Base-by-base conservation (phyloP, 2,113 vertebrate genomes). In the Meleagris gallopavo region DNA sequence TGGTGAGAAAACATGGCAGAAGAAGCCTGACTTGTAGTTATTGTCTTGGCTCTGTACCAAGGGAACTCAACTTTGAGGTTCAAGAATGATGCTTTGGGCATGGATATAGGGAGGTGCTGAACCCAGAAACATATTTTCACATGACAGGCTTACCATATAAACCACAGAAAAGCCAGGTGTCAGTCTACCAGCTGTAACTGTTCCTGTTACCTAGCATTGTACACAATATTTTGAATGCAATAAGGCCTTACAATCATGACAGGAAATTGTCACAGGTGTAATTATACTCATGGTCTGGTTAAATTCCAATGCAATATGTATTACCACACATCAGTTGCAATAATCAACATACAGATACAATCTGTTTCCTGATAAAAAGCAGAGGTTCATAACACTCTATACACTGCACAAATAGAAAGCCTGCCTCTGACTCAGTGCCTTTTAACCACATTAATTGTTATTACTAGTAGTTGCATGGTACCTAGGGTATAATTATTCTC, bases 201-300 rank as follows among this genome's bases (percentile, higher is more conserved):
- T 38, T 74, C 58, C 12, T 29, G 21, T 62, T 29, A 60, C 29
- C 32, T 21, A 3, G 45, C 0, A 10, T 22, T 69, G 9, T 38
- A 54, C 0, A 0, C 16, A 62, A 11, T 29, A 29, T 88, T 89
- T 83, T 36, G 67, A 73, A 85, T 65, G 62, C 32, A 83, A 22
- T 71, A 84, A 78, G n/a, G 24, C 36, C 43, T 94, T 34, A 4
- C 0, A 1, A 7, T 89, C 6, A 4, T 78, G 62, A 73, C 72
- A 93, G 90, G 67, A 89, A 89, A 73, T 88, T 83, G 58, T 91
- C 82, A 90, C 79, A 74, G 88, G 48, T 71, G 50, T 75, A 81
- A 67, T 82, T 80, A 21, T n/a, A 46, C 0, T 1, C 84, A 48
- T 2, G 1, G 60, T 88, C 76, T 48, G 61, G 87, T 81, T 86